Percentiles rank a stretch among this genome's conserved stretches.
phyloP scores from a whole-genome alignment of 2,797 vertebrate species.

The Pangasius mekongensis region DNA sequence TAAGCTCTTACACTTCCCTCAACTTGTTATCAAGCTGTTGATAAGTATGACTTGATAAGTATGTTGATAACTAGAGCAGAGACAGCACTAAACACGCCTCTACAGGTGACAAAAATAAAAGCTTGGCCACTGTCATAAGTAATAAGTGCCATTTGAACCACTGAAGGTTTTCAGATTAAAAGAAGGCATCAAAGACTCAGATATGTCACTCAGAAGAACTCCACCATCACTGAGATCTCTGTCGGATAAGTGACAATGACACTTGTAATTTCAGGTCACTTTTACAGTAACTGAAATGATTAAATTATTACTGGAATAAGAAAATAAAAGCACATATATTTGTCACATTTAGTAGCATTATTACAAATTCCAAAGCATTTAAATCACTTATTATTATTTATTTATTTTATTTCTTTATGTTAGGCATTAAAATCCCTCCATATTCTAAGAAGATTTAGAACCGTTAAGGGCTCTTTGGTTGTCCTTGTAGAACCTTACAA shows the following conservation, averaged over 20 bases:
- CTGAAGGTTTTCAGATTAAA: background rate
- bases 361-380: background rate
- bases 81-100: too few relatives aligned
- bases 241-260: background rate
- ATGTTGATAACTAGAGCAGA: too few relatives aligned
- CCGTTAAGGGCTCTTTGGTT: background rate
- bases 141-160: background rate
- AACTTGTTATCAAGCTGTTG: background rate
- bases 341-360: background rate
- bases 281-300: background rate
- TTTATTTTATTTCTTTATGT: background rate
- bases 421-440: background rate
- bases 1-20: background rate
- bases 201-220: background rate
- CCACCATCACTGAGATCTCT: background rate
- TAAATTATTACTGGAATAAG: background rate
- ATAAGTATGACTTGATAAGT: background rate
- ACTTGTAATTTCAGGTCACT: background rate
- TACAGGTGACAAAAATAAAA: too few relatives aligned
- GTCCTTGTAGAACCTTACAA: background rate
- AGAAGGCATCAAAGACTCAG: background rate
- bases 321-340: background rate
- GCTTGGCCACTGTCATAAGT: background rate
- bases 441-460: background rate
- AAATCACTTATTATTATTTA: background rate